Conservation (phyloP, 2,113 vertebrate genomes). For the Boleophthalmus pectinirostris region DNA sequence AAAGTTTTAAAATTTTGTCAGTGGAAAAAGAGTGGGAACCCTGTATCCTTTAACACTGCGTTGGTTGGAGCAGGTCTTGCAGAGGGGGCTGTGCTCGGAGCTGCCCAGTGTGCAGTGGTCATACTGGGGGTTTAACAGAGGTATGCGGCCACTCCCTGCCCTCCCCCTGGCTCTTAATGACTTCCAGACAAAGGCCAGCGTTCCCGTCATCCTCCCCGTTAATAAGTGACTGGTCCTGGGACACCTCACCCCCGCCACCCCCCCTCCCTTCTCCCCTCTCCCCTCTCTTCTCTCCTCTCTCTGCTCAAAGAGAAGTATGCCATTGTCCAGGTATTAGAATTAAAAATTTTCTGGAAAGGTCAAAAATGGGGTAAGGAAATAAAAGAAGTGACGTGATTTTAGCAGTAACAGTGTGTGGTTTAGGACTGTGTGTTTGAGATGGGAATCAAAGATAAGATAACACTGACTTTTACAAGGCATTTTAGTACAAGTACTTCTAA, state of each 20-base stretch:
- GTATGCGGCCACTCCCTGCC: constrained; percentile 75
- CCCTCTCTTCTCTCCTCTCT: constrained; percentile 6
- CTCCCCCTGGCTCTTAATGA: constrained; percentile 75
- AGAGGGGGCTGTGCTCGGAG: not conserved
- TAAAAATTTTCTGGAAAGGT: not conserved
- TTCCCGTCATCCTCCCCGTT: constrained; percentile 75
- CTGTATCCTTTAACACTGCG: not conserved
- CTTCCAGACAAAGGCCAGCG: constrained; percentile 77
- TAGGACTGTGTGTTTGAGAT: not conserved
- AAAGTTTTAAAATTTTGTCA: too few species aligned
- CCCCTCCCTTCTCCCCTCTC: too few species aligned
- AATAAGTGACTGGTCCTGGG: constrained; percentile 67
- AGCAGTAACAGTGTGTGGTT: too few species aligned
- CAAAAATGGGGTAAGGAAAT: not conserved
- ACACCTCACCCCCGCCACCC: constrained; percentile 51
- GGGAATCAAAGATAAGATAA: not conserved
- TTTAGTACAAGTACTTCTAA: not conserved
- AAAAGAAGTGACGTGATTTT: too few species aligned
- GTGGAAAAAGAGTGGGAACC: too few species aligned
- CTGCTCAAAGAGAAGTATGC: not conserved
- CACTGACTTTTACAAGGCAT: not conserved
- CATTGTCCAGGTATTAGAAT: constrained; percentile 4
- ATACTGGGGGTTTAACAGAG: constrained; percentile 62
- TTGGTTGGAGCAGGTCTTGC: not conserved
- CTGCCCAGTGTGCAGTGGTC: constrained; percentile 12